phyloP scores from a whole-genome alignment of 2,797 vertebrate genomes.

The Naso thynnoides region DNA sequence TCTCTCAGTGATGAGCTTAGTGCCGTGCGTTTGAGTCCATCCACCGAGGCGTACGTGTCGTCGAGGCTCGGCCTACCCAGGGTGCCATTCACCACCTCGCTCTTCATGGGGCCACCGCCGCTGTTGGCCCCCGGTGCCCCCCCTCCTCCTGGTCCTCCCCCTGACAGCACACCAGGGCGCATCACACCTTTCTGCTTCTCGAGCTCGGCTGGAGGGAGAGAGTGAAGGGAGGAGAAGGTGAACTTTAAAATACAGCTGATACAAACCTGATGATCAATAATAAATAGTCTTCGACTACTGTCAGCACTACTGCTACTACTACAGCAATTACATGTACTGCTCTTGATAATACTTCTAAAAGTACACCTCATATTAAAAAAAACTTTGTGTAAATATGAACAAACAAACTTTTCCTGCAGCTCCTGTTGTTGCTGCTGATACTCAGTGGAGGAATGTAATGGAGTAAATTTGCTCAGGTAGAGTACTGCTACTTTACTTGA shows the following conservation, averaged over 20 bases:
- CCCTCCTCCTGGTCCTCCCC: conserved; percentile 44
- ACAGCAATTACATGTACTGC: no score
- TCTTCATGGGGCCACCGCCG: conserved; percentile 66
- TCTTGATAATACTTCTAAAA: no score
- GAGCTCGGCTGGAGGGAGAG: conserved; percentile 86
- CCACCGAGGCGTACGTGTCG: conserved; percentile 90
- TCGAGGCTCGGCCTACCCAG: conserved; percentile 91
- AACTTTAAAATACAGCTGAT: no score
- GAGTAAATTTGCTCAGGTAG: no score
- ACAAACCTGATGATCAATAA: no score
- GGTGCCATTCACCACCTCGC: conserved; percentile 90
- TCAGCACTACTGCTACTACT: no score
- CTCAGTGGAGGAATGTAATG: background rate
- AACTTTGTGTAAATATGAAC: no score
- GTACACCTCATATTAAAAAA: no score
- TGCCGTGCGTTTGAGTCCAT: conserved; percentile 92
- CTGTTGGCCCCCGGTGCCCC: conserved; percentile 31
- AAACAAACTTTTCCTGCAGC: no score
- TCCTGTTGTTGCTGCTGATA: background rate
- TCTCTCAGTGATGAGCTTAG: conserved; percentile 94
- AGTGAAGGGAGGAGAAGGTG: background rate
- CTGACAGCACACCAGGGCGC: conserved; percentile 83
- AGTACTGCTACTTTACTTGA: no score
- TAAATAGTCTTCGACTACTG: no score
- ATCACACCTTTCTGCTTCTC: conserved; percentile 96